Conservation (phyloP, 2,888 invertebrate genomes). For the Xylophagus ater region DNA sequence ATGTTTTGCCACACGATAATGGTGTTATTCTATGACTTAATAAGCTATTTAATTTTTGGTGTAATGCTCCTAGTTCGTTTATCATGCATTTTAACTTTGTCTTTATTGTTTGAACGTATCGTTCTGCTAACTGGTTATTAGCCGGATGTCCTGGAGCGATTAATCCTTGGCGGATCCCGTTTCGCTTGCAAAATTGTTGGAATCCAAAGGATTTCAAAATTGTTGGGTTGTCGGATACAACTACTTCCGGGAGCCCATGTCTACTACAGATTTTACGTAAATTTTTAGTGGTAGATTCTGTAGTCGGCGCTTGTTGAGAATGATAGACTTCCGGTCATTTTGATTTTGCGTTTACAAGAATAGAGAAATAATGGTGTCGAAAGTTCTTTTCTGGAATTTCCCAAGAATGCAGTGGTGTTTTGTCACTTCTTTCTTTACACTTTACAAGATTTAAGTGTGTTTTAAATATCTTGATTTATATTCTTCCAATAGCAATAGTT, state of each 20-base stretch:
- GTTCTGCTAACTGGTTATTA: constrained; percentile 6
- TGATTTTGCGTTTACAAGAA: constrained; percentile 11
- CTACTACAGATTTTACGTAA: no score
- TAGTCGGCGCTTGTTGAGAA: constrained; percentile 1
- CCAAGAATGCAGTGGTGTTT: constrained; percentile 16
- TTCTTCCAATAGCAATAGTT: constrained; percentile 21
- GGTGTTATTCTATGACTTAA: constrained; percentile 14
- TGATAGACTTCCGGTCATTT: constrained; percentile 7
- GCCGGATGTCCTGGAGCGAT: constrained; percentile 10
- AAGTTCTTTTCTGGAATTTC: constrained; percentile 17
- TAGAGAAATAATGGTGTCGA: constrained; percentile 16
- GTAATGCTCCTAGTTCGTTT: constrained; percentile 11
- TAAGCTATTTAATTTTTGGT: constrained; percentile 12
- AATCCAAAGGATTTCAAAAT: no score
- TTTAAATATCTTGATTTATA: constrained; percentile 20
- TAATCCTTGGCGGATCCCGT: constrained; percentile 5
- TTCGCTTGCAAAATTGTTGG: no score
- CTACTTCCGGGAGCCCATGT: no score
- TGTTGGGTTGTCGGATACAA: no score
- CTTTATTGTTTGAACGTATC: constrained; percentile 13
- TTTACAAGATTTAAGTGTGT: constrained; percentile 14
- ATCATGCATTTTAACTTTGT: constrained; percentile 15
- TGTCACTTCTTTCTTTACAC: constrained; percentile 10
- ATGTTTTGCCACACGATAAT: constrained; percentile 11
- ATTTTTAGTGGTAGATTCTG: no score